These are phyloP conservation scores for Trichoplax adhaerens DNA, from an alignment of 37 sponge, comb jelly and placozoan species.

Conservation along the genomic window DNA sequence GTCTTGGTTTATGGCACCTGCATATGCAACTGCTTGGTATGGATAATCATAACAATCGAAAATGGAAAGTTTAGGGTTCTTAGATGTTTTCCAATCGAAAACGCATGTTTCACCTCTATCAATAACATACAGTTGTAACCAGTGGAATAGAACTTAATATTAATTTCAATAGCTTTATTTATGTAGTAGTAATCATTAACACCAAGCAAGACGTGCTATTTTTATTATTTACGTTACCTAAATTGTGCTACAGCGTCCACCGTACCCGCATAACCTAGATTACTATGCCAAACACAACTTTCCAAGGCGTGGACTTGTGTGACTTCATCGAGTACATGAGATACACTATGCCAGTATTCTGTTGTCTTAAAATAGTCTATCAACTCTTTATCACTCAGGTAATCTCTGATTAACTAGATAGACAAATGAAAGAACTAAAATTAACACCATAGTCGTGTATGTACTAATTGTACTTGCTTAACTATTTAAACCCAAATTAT, in stretches of 20 bases:
- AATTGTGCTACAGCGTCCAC: slow-evolving; percentile 58
- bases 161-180: background rate
- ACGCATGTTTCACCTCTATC: slow-evolving; percentile 35
- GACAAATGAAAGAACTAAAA: too few species aligned
- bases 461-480: too few species aligned
- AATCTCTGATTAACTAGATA: too few species aligned
- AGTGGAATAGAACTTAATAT: background rate
- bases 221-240: slow-evolving; percentile 19
- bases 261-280: slow-evolving; percentile 62
- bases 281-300: slow-evolving; percentile 27
- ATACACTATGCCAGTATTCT: slow-evolving; percentile 34
- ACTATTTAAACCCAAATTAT: too few species aligned
- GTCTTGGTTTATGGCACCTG: slow-evolving; percentile 56
- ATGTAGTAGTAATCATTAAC: background rate
- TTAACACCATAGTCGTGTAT: too few species aligned
- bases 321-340: slow-evolving; percentile 33
- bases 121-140: background rate
- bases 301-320: slow-evolving; percentile 31
- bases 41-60: slow-evolving; percentile 49
- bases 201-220: background rate
- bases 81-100: slow-evolving; percentile 77
- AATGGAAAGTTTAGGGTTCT: slow-evolving; percentile 23
- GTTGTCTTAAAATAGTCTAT: background rate
- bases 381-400: too few species aligned
- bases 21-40: slow-evolving; percentile 49